Conservation (phyloP, 30 jellyfish, hydroid and myxozoan genomes). For the Nemopilema nomurai region DNA sequence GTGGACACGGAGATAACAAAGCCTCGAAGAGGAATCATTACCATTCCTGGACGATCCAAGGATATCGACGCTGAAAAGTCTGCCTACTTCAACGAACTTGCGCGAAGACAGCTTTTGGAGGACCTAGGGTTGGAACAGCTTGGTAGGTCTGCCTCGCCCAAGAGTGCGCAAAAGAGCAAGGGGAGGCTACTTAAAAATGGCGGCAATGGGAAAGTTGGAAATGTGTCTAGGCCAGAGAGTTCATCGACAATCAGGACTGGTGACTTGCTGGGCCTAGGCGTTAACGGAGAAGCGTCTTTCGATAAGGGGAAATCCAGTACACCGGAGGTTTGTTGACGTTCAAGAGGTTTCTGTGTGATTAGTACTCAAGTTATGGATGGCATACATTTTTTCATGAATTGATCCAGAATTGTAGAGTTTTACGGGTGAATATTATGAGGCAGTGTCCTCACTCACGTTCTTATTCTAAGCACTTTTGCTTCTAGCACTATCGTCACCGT, state of each 20-base stretch:
- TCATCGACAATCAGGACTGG: conserved; percentile 16
- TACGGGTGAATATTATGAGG: no score
- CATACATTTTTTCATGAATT: no score
- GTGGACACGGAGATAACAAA: background rate
- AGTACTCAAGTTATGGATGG: no score
- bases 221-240: background rate
- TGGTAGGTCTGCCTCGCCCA: background rate
- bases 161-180: background rate
- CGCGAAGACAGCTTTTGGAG: conserved; percentile 8
- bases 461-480: no score
- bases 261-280: conserved; percentile 30
- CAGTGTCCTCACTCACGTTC: no score
- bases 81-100: conserved; percentile 1
- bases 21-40: background rate
- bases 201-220: background rate
- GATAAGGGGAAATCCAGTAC: background rate
- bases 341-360: background rate
- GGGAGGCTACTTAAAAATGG: background rate
- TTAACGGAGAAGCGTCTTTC: background rate
- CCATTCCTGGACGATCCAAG: background rate
- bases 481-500: no score
- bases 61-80: background rate
- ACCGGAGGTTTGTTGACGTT: background rate
- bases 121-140: conserved; percentile 15
- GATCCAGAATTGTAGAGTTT: no score